Percentiles rank a stretch among this genome's conserved stretches.
phyloP scores from a whole-genome alignment of 2,797 vertebrate genomes.

The Perodicticus potto region DNA sequence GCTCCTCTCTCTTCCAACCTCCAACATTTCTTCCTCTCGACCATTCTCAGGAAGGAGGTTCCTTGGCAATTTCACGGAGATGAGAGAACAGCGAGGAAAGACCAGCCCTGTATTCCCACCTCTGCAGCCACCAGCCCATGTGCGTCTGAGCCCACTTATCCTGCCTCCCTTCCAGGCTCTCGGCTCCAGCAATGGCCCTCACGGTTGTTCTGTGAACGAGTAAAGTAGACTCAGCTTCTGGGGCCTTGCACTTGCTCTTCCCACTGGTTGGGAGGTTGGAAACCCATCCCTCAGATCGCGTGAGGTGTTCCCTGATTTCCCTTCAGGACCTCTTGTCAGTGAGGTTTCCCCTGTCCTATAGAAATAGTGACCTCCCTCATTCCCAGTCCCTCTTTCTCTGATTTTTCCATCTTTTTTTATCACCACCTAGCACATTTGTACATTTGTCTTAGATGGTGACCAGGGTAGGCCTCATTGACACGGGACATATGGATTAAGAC shows the following conservation, averaged over 20 bases:
- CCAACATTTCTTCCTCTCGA: background rate
- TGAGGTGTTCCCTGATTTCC: background rate
- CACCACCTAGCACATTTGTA: background rate
- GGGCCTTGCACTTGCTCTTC: background rate
- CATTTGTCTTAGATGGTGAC: background rate
- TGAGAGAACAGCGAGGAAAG: background rate
- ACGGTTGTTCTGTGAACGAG: background rate
- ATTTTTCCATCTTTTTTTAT: background rate
- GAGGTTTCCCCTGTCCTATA: background rate
- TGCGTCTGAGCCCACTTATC: background rate
- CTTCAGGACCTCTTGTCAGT: background rate
- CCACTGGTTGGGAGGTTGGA: background rate
- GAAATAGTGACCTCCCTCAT: background rate
- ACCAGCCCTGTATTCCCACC: background rate
- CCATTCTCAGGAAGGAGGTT: background rate
- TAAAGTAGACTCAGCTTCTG: background rate
- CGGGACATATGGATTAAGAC: background rate
- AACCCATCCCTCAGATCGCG: background rate
- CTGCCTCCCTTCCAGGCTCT: no score
- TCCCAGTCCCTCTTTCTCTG: background rate
- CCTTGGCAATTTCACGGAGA: background rate
- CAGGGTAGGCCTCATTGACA: background rate
- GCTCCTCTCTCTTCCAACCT: background rate
- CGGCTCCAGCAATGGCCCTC: background rate
- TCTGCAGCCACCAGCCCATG: fast-evolving